These are phyloP conservation scores for Meteorus colon DNA, from an alignment of 2,888 invertebrate species.

Conservation along the genomic window DNA sequence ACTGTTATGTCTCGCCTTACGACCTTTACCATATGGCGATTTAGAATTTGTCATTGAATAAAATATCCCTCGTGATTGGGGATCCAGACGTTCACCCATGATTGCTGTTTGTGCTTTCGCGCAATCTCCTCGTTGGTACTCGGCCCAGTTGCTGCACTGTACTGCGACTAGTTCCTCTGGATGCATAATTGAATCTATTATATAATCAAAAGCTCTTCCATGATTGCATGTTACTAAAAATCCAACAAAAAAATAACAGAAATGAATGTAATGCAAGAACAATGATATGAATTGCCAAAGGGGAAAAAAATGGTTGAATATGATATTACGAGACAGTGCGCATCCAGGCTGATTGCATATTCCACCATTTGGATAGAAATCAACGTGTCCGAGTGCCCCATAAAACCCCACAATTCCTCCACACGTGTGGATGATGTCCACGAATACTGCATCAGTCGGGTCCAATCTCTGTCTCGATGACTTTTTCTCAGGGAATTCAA, in stretches of 20 bases:
- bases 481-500: constrained; percentile 73
- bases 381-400: constrained; percentile 80
- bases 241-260: background rate
- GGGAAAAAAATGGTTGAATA: background rate
- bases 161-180: constrained; percentile 75
- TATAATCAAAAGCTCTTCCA: constrained; percentile 78
- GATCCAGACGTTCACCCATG: constrained; percentile 77
- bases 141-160: constrained; percentile 76
- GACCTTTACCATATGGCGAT: constrained; percentile 76
- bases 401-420: constrained; percentile 79
- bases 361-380: constrained; percentile 86
- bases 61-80: constrained; percentile 75
- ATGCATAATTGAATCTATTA: constrained; percentile 79
- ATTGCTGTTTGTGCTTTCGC: constrained; percentile 58
- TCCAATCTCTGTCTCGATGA: constrained; percentile 75
- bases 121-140: constrained; percentile 74
- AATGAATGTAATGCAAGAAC: no score
- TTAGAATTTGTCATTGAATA: constrained; percentile 78
- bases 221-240: constrained; percentile 82
- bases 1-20: no score
- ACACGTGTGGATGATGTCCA: constrained; percentile 84
- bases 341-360: constrained; percentile 82
- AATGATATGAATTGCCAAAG: constrained; percentile 7
- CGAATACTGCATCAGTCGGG: constrained; percentile 81
- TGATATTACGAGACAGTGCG: constrained; percentile 69